Base-by-base conservation (phyloP, 2,113 vertebrate genomes). In the Pelobates fuscus region DNA sequence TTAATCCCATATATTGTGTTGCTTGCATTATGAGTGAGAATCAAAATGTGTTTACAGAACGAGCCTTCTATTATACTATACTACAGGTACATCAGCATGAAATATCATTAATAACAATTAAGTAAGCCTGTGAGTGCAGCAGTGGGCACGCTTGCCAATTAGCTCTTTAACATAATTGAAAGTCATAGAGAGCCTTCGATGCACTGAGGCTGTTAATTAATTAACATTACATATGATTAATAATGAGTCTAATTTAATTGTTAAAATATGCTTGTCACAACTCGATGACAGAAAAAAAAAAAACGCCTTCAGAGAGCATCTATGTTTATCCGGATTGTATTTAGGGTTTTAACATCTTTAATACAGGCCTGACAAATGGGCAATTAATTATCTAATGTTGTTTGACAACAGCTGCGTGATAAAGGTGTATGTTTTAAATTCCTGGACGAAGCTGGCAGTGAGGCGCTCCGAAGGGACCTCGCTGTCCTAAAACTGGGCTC, bases 311-410 rank as follows among this genome's bases (percentile, higher is more conserved):
- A 87, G 91, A 93, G 89, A 92, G 88, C 89, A 88, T 91, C 92
- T 94, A 92, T 94, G 94, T 95, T 94, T 94, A 94, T 93, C 93
- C 90, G 91, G 94, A 93, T 94, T 94, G 94, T 90, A 87, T 93
- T 92, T 87, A 83, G 93, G 94, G 96, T 94, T 97, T 96, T 94
- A 96, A 93, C 95, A 93, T 93, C 93, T 95, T 98, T 91, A 93
- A 93, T 93, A 91, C 92, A 92, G 92, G 94, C 93, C 88, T 99
- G 96, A 99, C 97, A 98, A 98, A 98, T 98, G 95, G 94, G 95
- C 95, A 98, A 99, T 98, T 99, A 99, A 99, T 98, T 98, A 99
- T 99, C 97, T 98, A 97, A 98, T 98, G 95, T 95, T 97, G 96
- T 97, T 95, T 97, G 97, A 98, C 96, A 98, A 98, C 93, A 96